phyloP scores from a whole-genome alignment of 2,888 invertebrate genomes.

The Diogma glabrata region DNA sequence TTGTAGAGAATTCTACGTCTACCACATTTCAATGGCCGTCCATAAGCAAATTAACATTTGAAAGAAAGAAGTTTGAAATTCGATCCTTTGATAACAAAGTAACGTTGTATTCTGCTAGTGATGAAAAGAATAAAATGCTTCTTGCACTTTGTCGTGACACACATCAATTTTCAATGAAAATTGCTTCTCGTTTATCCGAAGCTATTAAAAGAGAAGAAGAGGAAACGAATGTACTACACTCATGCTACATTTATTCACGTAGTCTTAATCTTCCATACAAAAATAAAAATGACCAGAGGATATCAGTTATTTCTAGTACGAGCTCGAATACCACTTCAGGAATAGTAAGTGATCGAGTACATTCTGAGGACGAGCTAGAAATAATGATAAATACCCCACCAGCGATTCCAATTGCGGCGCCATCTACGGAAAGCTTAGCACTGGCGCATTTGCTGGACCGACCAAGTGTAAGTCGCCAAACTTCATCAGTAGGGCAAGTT shows the following conservation, averaged over 20 bases:
- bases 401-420: slow-evolving; percentile 56
- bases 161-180: slow-evolving; percentile 91
- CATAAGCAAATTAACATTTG: slow-evolving; percentile 90
- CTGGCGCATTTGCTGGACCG: slow-evolving; percentile 60
- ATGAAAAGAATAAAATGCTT: slow-evolving; percentile 87
- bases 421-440: slow-evolving; percentile 74
- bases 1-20: slow-evolving; percentile 55
- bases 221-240: slow-evolving; percentile 49
- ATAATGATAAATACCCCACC: slow-evolving; percentile 74
- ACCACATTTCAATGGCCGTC: slow-evolving; percentile 90
- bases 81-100: slow-evolving; percentile 79
- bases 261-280: slow-evolving; percentile 50
- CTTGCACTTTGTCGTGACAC: slow-evolving; percentile 80
- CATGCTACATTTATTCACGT: slow-evolving; percentile 62
- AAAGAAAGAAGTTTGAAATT: slow-evolving; percentile 95
- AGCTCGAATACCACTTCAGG: slow-evolving; percentile 97
- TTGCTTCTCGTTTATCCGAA: slow-evolving; percentile 74
- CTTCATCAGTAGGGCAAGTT: slow-evolving; percentile 40
- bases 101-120: slow-evolving; percentile 81
- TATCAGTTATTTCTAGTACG: slow-evolving; percentile 83
- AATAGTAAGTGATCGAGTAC: slow-evolving; percentile 89
- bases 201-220: slow-evolving; percentile 74
- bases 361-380: slow-evolving; percentile 88
- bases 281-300: slow-evolving; percentile 65
- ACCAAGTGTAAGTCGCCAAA: slow-evolving; percentile 43